Percentiles rank a stretch among this genome's conserved stretches.
Conservation (phyloP, 2,113 vertebrate genomes). For the Tamias sibiricus region DNA sequence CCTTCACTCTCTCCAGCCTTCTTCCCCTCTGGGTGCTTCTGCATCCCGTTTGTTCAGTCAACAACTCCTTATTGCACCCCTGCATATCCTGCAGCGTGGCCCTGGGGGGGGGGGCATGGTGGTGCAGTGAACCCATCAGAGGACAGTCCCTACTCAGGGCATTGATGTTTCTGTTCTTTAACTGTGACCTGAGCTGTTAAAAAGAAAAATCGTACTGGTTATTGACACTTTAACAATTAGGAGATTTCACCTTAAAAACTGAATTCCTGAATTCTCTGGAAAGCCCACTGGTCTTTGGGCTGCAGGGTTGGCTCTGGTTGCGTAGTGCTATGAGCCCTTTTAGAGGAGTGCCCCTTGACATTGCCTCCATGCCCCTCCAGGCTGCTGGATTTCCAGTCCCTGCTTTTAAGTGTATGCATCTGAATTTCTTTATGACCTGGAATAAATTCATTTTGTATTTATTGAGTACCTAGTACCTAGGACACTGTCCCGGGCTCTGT, state of each 20-base stretch:
- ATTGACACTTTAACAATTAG: not conserved
- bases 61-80: not conserved
- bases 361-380: not conserved
- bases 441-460: not conserved
- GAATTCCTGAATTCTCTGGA: not conserved
- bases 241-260: not conserved
- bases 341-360: not conserved
- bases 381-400: not conserved
- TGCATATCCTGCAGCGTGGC: not conserved
- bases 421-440: not conserved
- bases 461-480: not conserved
- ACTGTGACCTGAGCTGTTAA: not conserved
- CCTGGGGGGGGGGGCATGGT: not conserved
- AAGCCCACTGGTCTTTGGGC: not conserved
- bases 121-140: not conserved
- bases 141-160: not conserved
- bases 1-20: not conserved
- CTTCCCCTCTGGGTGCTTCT: slow-evolving; percentile 3
- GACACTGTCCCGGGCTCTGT: not conserved
- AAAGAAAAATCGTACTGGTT: not conserved
- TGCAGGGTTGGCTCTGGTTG: not conserved
- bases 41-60: not conserved
- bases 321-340: not conserved
- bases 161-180: not conserved
- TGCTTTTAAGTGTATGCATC: not conserved